Base-by-base conservation (phyloP, 2,113 vertebrate species). In the Antigone vipio region DNA sequence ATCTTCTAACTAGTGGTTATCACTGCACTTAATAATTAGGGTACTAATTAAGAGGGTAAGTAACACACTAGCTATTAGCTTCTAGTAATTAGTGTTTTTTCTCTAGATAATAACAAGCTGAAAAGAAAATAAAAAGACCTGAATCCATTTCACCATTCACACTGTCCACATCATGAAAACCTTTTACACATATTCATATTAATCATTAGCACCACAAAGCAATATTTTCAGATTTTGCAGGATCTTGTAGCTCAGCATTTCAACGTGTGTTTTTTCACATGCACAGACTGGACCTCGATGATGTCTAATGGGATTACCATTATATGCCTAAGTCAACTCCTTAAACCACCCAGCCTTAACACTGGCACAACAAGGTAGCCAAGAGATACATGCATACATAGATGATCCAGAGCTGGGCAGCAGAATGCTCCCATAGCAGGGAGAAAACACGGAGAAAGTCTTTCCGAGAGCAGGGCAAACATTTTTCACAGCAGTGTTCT, bases 21-120 rank as follows among this genome's bases (percentile, higher is more conserved):
- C 93, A 78, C 93, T 52, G 35, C 88, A 89, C 73, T 91, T 96
- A 96, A 96, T 96, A 95, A 96, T 93, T 88, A 95, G 68, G 38
- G 30, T 64, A 68, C 88, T 95, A 97, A 97, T 96, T 95, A 95
- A 95, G 77, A 96, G 88, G 69, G 56, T 92, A 95, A 94, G 91
- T 90, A 94, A 92, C 83, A 95, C 49, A 76, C 56, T 71, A 92
- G 80, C 85, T 97, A 92, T 94, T 97, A 96, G 76, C 73, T 69
- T 78, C 80, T 78, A 76, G 86, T 94, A 96, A 97, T 96, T 96
- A 94, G 73, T 82, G 73, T 26, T 88, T 97, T 88, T 76, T 53
- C 86, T 93, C 76, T 63, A 72, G 93, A 93, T 96, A 95, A 93
- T 86, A 96, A 81, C 64, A 91, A 72, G 58, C 92, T 93, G 73